A percentile compares a stretch with the other conserved stretches of the same genome.
Conservation (phyloP, 2,113 vertebrate genomes). For the Cathartes aura region DNA sequence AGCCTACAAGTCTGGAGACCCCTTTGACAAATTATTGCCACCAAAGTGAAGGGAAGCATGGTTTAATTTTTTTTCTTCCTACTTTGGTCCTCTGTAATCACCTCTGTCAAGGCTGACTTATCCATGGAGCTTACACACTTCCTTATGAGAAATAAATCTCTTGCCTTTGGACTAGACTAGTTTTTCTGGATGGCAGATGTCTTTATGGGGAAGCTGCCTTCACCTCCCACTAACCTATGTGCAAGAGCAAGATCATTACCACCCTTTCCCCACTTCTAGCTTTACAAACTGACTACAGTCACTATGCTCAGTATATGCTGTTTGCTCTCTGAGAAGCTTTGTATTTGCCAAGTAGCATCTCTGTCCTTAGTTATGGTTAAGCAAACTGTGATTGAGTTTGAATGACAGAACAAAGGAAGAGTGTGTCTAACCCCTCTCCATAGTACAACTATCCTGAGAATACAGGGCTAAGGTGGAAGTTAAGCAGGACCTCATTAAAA, state of each 20-base stretch:
- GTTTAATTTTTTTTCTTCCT: background rate
- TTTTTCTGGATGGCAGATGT: background rate
- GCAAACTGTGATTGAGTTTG: background rate
- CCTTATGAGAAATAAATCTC: background rate
- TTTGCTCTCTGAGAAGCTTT: background rate
- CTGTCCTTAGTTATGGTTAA: background rate
- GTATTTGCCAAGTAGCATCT: background rate
- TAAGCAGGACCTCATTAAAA: background rate
- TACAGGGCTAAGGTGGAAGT: background rate
- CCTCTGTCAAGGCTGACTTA: background rate
- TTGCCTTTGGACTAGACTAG: background rate
- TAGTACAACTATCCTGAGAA: background rate
- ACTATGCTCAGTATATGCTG: background rate
- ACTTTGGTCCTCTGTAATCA: background rate
- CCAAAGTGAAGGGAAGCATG: background rate
- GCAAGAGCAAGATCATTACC: background rate
- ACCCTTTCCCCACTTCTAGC: background rate
- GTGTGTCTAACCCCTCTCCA: background rate
- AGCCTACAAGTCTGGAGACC: background rate
- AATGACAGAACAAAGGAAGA: background rate
- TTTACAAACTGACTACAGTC: background rate
- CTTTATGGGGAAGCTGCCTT: background rate
- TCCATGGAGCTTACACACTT: background rate
- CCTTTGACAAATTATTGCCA: background rate
- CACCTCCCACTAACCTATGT: background rate